A percentile compares a stretch with the other conserved stretches of the same genome.
These are phyloP conservation scores for Poeciliopsis infans DNA, from an alignment of 2,797 vertebrate species.

Conservation along the genomic window DNA sequence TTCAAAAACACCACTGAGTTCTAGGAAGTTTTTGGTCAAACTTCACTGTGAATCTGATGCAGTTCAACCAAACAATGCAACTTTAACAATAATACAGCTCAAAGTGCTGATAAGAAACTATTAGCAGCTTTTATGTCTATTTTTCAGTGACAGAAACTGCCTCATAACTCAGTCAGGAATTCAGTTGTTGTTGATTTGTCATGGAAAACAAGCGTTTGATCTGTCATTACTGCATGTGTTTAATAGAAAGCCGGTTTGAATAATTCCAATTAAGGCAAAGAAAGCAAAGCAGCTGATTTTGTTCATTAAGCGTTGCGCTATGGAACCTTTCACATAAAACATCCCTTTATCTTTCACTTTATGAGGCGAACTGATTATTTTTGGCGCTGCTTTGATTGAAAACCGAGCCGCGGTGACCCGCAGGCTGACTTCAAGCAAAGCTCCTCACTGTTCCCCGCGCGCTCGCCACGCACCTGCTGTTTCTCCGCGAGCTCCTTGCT, in stretches of 20 bases:
- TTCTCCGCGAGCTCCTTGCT: slow-evolving; percentile 88
- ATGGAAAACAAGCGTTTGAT: not conserved
- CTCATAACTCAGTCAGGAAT: not conserved
- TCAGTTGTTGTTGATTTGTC: not conserved
- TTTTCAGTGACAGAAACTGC: too few species aligned
- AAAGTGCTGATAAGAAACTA: not conserved
- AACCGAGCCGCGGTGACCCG: not conserved
- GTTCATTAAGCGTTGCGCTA: not conserved
- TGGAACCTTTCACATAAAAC: not conserved
- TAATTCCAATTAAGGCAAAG: not conserved
- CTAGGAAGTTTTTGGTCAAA: too few species aligned
- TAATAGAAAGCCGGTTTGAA: not conserved
- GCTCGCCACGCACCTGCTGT: slow-evolving; percentile 84
- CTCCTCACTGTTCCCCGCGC: not conserved
- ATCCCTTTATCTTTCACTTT: not conserved
- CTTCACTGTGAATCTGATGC: not conserved
- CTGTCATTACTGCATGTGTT: not conserved
- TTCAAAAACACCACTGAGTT: not conserved
- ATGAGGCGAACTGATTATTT: not conserved
- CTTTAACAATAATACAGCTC: not conserved
- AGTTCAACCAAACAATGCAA: not conserved
- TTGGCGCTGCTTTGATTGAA: not conserved
- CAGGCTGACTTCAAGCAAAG: not conserved
- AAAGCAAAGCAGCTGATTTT: not conserved
- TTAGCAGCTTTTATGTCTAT: not conserved